A percentile compares a stretch with the other conserved stretches of the same genome.
Conservation (phyloP, 2,113 vertebrate genomes). For the Natator depressus region DNA sequence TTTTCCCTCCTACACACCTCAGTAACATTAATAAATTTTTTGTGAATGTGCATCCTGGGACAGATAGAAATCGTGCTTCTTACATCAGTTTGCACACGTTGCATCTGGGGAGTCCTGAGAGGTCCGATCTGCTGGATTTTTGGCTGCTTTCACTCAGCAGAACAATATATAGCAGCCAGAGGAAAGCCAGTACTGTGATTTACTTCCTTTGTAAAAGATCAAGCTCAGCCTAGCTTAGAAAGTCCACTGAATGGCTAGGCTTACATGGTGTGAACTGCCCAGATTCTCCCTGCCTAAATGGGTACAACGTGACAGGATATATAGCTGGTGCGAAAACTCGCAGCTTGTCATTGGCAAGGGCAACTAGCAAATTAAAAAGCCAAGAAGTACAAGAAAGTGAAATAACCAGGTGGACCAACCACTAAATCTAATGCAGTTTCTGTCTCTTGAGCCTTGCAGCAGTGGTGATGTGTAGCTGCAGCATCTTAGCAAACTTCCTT, state of each 20-base stretch:
- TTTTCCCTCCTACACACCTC: constrained; percentile 40
- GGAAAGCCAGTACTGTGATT: background rate
- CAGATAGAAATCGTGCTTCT: constrained; percentile 27
- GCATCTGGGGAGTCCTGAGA: background rate
- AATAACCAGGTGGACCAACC: background rate
- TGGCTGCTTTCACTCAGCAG: background rate
- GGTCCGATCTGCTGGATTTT: background rate
- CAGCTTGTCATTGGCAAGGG: background rate
- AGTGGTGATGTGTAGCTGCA: background rate
- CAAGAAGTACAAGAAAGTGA: background rate
- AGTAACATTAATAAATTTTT: background rate
- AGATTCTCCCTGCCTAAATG: background rate
- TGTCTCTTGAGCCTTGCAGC: background rate
- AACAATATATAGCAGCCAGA: background rate
- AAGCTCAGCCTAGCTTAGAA: background rate
- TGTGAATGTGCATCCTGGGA: constrained; percentile 35
- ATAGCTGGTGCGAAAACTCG: background rate
- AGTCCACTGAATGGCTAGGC: background rate
- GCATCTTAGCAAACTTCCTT: background rate
- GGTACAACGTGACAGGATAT: accelerated
- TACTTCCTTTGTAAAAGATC: background rate
- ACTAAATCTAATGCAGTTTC: background rate
- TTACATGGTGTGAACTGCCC: background rate
- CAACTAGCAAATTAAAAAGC: background rate
- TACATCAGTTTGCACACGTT: background rate